These are phyloP conservation scores for Tinamus guttatus DNA, from an alignment of 2,113 vertebrate genomes.

Conservation along the genomic window DNA sequence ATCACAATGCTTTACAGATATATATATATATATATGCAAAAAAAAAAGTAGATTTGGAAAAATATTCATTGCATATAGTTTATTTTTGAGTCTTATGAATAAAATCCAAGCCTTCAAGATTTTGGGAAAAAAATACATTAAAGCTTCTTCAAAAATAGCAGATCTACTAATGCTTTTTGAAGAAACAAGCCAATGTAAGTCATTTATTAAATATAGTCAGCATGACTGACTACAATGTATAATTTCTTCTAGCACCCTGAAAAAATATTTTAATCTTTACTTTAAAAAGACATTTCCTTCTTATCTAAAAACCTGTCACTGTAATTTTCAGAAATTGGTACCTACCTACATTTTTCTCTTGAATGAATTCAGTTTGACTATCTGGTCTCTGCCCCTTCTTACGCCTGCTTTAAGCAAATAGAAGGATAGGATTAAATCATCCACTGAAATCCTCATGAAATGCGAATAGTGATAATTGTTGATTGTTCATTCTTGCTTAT, in stretches of 20 bases:
- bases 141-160: not conserved
- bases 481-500: not conserved
- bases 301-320: not conserved
- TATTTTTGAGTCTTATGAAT: not conserved
- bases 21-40: not conserved
- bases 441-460: not conserved
- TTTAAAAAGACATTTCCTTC: conserved; percentile 1
- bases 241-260: not conserved
- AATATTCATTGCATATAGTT: not conserved
- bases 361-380: conserved; percentile 20
- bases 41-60: not conserved
- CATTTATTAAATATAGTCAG: not conserved
- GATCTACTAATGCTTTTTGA: not conserved
- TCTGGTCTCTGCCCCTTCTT: not conserved
- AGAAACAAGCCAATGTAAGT: not conserved
- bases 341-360: conserved; percentile 9
- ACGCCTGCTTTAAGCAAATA: not conserved
- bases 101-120: not conserved
- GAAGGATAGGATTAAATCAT: conserved; percentile 22
- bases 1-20: not conserved
- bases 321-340: conserved; percentile 40
- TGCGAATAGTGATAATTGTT: not conserved
- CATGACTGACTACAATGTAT: not conserved
- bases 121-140: not conserved
- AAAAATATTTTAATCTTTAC: conserved; percentile 16